Evolutionary conservation across 1,140 invertebrate genomes (phyloP), one percentile per base, ranked within the genome.

Genomic region (Drosophila mauritiana): DNA sequence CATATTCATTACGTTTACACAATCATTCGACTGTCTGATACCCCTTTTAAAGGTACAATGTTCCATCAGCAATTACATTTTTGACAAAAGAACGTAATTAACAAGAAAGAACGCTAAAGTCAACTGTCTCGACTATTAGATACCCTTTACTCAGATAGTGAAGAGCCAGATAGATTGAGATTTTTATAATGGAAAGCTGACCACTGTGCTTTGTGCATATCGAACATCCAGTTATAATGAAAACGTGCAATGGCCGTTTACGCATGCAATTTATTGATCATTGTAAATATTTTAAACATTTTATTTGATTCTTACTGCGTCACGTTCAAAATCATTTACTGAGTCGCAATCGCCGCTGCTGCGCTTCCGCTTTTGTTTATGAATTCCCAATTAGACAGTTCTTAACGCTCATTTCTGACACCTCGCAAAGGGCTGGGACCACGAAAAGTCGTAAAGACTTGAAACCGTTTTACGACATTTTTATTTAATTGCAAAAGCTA

Each of bases 401-500:
- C 77, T 42, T 62, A 67, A 73, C 74, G 62, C 74, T 78, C 82
- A 88, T 88, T 88, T 86, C 79, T 82, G 83, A 86, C 82, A 86
- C 82, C 82, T 86, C 55, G 53, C 56, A 51, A 74, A 63, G 81
- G 80, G 80, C 72, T 76, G 58, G 64, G 45, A 51, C 49, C 57
- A 67, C 52, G 48, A 48, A 34, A 56, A 43, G 48, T 79, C 80
- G 59, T 85, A 74, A 85, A 86, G 52, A 52, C 54, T 48, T 36
- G 55, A n/a, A 45, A 76, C 63, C 52, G 74, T 81, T 85, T 85
- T 86, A 85, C 82, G 81, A 82, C 79, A 78, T 81, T 86, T 85
- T 86, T 86, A 85, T 85, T 81, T 86, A 85, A 85, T 85, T 86
- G 81, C 82, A 78, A 78, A 72, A 75, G 73, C 73, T 61, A 51